phyloP scores from a whole-genome alignment of 2,113 vertebrate genomes.

The Neogale vison region DNA sequence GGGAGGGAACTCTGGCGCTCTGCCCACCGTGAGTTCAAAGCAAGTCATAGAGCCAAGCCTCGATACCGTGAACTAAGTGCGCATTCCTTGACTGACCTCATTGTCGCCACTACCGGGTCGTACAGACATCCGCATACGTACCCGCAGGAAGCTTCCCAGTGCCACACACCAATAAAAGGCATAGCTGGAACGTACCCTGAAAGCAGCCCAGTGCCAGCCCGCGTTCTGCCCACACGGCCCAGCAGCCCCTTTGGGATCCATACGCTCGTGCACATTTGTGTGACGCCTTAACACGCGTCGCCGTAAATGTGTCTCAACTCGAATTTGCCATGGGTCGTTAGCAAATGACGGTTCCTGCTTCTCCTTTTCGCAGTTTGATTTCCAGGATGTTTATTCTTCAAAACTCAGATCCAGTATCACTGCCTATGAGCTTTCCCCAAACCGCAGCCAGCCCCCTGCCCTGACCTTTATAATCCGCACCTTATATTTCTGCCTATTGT shows the following conservation, averaged over 20 bases:
- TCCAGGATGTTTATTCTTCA: background rate
- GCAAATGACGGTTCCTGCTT: background rate
- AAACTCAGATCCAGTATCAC: background rate
- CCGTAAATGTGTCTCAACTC: background rate
- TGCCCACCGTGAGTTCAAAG: background rate
- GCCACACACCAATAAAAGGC: background rate
- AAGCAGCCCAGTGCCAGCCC: rapidly evolving
- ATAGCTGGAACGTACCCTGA: too few species aligned
- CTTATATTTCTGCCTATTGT: background rate
- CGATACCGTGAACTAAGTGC: background rate
- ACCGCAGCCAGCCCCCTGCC: background rate
- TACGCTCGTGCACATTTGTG: background rate
- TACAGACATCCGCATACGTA: rapidly evolving
- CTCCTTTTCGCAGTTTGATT: background rate
- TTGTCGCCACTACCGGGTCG: background rate
- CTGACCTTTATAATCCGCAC: background rate
- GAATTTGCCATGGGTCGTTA: background rate
- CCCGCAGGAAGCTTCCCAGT: too few species aligned
- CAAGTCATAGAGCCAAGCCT: too few species aligned
- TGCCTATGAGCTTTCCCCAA: background rate
- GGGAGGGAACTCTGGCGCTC: background rate
- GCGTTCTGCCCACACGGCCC: background rate
- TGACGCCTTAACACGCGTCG: background rate
- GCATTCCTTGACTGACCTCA: too few species aligned
- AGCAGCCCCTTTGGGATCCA: background rate